phyloP scores from a whole-genome alignment of 1,140 invertebrate species.

The Adoxophyes honmai region DNA sequence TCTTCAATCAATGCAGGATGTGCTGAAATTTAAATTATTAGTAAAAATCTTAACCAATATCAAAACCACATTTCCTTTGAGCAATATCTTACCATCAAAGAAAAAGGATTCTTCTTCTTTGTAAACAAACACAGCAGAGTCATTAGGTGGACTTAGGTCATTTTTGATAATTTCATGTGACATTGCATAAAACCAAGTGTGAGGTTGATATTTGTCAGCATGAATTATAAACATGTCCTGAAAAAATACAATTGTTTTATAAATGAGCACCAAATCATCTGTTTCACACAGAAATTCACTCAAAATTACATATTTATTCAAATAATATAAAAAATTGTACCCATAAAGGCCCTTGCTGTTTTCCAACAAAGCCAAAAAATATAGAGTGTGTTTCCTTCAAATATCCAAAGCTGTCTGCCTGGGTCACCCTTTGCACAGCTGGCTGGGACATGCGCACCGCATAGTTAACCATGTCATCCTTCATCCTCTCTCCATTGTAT shows the following conservation, averaged over 20 bases:
- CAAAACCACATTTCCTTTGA: too few relatives aligned
- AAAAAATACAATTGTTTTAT: conserved; percentile 32
- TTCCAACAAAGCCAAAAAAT: conserved; percentile 93
- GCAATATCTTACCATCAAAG: conserved; percentile 44
- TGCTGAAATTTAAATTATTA: conserved; percentile 38
- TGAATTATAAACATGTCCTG: conserved; percentile 86
- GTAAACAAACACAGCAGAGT: conserved; percentile 88
- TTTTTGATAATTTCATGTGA: conserved; percentile 82
- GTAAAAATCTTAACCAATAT: too few relatives aligned
- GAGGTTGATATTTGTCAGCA: conserved; percentile 87
- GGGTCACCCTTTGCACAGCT: conserved; percentile 87
- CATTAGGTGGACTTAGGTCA: conserved; percentile 81
- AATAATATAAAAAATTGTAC: too few relatives aligned
- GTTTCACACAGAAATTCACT: too few relatives aligned
- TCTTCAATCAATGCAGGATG: conserved; percentile 73
- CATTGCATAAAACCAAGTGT: conserved; percentile 91
- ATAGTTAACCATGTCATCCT: conserved; percentile 96
- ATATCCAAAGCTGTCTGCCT: conserved; percentile 86
- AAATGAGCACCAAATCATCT: too few relatives aligned
- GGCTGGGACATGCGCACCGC: conserved; percentile 92
- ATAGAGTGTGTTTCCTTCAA: conserved; percentile 86
- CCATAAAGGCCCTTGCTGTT: conserved; percentile 86
- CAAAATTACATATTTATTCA: conserved; percentile 20
- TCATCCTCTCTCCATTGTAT: conserved; percentile 93
- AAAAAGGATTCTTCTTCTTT: conserved; percentile 82